Evolutionary conservation across 2,113 vertebrate species (phyloP).

Genomic region (Anarhynchus alexandrinus): DNA sequence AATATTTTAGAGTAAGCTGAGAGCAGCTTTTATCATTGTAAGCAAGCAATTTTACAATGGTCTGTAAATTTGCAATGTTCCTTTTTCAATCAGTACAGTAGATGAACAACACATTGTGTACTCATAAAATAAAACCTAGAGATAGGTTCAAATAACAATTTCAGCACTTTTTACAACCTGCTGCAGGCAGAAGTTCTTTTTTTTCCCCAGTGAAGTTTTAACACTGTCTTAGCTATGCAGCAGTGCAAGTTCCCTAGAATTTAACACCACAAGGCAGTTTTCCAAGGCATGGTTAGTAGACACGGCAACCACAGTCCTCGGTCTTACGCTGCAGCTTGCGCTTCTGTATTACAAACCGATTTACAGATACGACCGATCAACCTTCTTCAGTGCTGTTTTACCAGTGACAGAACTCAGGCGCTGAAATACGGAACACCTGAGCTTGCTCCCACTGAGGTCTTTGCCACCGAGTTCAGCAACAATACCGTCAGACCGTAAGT

Average conservation of each 20-base stretch:
- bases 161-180: conserved; percentile 15
- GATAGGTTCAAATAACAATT: not conserved
- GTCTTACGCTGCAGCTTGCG: not conserved
- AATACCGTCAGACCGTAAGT: not conserved
- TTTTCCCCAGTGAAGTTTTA: not conserved
- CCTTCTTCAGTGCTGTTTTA: not conserved
- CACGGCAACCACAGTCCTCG: not conserved
- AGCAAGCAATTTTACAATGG: conserved; percentile 48
- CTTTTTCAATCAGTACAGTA: conserved; percentile 44
- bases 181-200: not conserved
- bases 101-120: conserved; percentile 21
- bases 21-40: conserved; percentile 23
- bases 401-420: not conserved
- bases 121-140: conserved; percentile 44
- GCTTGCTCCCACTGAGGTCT: not conserved
- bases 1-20: not conserved
- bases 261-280: not conserved
- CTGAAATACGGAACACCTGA: conserved; percentile 16
- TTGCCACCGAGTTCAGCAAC: not conserved
- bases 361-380: not conserved
- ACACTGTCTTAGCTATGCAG: not conserved
- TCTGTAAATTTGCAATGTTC: conserved; percentile 37
- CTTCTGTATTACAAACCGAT: not conserved
- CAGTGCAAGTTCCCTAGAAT: not conserved
- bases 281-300: not conserved